Conservation (phyloP, 2,113 vertebrate species). For the Mastomys coucha region DNA sequence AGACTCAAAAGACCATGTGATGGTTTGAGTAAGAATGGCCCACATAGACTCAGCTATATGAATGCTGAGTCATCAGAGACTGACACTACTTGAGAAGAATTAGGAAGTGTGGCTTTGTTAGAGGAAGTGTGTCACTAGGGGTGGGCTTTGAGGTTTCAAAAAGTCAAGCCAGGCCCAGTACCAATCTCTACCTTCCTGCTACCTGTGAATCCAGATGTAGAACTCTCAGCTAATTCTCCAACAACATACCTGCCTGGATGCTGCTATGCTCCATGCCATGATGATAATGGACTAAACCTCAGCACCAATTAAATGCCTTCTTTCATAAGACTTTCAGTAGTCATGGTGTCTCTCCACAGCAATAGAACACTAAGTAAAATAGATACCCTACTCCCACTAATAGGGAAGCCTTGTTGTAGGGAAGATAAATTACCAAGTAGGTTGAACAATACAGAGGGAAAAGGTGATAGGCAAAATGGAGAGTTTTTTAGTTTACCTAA, state of each 20-base stretch:
- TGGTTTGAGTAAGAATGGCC: background rate
- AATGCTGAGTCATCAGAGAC: background rate
- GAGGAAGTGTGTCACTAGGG: background rate
- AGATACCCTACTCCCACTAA: background rate
- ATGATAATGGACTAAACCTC: background rate
- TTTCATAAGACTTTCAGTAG: background rate
- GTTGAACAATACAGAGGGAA: background rate
- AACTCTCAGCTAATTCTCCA: background rate
- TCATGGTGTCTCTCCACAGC: background rate
- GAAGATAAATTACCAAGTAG: background rate
- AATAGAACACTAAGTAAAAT: background rate
- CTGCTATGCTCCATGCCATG: background rate
- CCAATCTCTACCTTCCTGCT: background rate
- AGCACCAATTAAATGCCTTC: background rate
- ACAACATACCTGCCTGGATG: background rate
- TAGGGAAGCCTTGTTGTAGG: background rate
- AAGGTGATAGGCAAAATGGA: background rate
- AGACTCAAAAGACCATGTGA: background rate
- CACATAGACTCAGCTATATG: background rate
- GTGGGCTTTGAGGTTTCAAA: background rate
- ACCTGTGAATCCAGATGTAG: background rate
- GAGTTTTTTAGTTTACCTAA: background rate
- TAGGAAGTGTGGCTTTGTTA: background rate
- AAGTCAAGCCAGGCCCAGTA: background rate
- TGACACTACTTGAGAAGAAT: background rate